Evolutionary conservation across 2,113 vertebrate genomes (phyloP).

Genomic region (Vulpes lagopus): DNA sequence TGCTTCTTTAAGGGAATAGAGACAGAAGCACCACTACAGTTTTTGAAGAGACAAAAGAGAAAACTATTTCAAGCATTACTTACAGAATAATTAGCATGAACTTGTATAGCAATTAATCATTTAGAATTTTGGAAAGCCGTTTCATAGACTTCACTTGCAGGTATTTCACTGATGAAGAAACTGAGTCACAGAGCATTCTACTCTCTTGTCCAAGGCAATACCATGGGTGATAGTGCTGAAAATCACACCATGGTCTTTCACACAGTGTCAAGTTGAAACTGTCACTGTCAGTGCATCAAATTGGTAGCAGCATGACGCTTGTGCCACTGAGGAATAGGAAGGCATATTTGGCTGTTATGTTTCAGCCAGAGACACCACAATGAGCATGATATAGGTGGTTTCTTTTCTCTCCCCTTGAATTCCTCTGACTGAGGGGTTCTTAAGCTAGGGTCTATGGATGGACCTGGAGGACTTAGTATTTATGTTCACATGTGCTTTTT

Average conservation of each 20-base stretch:
- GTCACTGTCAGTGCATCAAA: not conserved
- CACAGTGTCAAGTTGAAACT: not conserved
- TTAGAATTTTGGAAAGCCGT: not conserved
- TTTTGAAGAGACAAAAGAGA: not conserved
- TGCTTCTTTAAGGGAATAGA: not conserved
- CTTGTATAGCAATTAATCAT: not conserved
- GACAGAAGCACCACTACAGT: not conserved
- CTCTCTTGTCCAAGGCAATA: not conserved
- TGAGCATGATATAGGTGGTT: not conserved
- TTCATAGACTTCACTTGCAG: not conserved
- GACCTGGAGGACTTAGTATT: not conserved
- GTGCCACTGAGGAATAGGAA: not conserved
- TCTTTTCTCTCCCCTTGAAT: not conserved
- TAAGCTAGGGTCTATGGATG: not conserved
- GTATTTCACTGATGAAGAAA: not conserved
- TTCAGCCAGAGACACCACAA: not conserved
- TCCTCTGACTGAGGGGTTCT: not conserved
- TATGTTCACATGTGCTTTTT: not conserved
- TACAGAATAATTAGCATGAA: not conserved
- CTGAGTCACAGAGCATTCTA: not conserved
- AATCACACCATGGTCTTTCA: not conserved
- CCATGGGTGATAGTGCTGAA: too few relatives aligned
- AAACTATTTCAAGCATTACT: not conserved
- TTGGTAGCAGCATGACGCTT: not conserved
- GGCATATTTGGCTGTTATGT: not conserved